Evolutionary conservation across 2,797 vertebrate genomes (phyloP), one percentile per base, ranked within the genome.

Genomic region (Melopsittacus undulatus): DNA sequence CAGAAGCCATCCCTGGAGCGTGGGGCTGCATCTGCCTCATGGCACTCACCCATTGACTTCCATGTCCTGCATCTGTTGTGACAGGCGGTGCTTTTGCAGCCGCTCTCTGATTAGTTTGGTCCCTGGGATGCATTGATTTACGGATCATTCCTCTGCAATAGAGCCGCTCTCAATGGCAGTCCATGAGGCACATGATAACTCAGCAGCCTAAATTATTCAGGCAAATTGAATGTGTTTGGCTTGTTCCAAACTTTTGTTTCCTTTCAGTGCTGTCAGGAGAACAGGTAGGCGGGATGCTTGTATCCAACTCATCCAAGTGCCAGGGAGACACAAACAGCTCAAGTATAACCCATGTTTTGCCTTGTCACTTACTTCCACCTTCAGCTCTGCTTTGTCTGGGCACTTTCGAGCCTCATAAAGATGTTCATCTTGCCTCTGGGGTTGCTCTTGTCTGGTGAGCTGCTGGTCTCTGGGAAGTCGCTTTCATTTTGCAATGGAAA

Each of bases 171-270:
- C 21, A 3, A 77, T 95, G 94, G 94, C 92, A 91, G 93, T 48
- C 95, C 61, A 27, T 42, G 93, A 91, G 67, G 83, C 79, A 43
- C 86, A 67, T 90, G 88, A 89, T 94, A 95, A 91, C 94, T 94
- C 92, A 95, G 94, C 94, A 95, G 82, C 83, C 86, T 94, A 74
- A 92, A 93, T 92, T 90, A 91, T 91, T 97, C 91, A 90, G 72
- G 83, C 79, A 96, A 94, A 97, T 95, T 87, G 90, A 94, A 81
- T 79, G 83, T 73, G 74, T 96, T 96, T 88, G 91, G 75, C 89
- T 94, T 95, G 83, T 89, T 94, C 91, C 82, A 83, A 95, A 94
- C 56, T 97, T 96, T 85, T 72, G 81, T 94, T 94, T 94, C 89
- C 90, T 91, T 89, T 91, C 83, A 22, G 76, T 38, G 85, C 93